Evolutionary conservation across 2,888 invertebrate genomes (phyloP).

Genomic region (Philhelius pedissequus): DNA sequence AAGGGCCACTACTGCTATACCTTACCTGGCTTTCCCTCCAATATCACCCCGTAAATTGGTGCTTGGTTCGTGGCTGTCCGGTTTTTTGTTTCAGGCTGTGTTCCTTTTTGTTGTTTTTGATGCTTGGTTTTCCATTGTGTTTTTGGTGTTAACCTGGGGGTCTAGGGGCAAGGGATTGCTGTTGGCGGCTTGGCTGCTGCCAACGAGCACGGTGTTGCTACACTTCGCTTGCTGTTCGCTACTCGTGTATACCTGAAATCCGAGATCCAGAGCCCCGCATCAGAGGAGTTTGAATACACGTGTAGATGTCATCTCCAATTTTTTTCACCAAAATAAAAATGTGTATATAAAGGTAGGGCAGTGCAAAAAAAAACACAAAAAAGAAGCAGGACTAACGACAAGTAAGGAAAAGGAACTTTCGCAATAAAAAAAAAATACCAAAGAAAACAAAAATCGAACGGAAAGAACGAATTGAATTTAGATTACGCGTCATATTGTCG

Average conservation of each 20-base stretch:
- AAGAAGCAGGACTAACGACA: not conserved
- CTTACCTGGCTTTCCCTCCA: not conserved
- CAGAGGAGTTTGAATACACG: slow-evolving; percentile 64
- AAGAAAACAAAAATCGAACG: slow-evolving; percentile 12
- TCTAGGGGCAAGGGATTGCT: slow-evolving; percentile 13
- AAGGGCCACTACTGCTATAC: slow-evolving; percentile 37
- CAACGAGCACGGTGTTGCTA: slow-evolving; percentile 65
- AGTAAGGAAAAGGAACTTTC: slow-evolving; percentile 5
- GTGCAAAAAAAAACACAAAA: not conserved
- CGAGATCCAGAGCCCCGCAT: slow-evolving; percentile 39
- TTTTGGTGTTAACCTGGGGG: slow-evolving; percentile 60
- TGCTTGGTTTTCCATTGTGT: slow-evolving; percentile 55
- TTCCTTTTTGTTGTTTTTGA: slow-evolving; percentile 12
- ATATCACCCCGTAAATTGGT: slow-evolving; percentile 6
- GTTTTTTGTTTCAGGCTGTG: slow-evolving; percentile 1
- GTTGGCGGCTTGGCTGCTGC: slow-evolving; percentile 62
- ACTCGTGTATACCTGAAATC: slow-evolving; percentile 64
- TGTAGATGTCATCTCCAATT: slow-evolving; percentile 69
- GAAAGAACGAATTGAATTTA: slow-evolving; percentile 71
- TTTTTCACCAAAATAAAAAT: slow-evolving; percentile 52
- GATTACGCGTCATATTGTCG: slow-evolving; percentile 72
- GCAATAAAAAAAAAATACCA: slow-evolving; percentile 2
- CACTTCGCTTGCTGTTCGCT: slow-evolving; percentile 62
- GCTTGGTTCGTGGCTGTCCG: slow-evolving; percentile 34
- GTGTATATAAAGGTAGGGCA: slow-evolving; percentile 45